phyloP scores from a whole-genome alignment of 2,113 vertebrate genomes.

The Oryzias celebensis region DNA sequence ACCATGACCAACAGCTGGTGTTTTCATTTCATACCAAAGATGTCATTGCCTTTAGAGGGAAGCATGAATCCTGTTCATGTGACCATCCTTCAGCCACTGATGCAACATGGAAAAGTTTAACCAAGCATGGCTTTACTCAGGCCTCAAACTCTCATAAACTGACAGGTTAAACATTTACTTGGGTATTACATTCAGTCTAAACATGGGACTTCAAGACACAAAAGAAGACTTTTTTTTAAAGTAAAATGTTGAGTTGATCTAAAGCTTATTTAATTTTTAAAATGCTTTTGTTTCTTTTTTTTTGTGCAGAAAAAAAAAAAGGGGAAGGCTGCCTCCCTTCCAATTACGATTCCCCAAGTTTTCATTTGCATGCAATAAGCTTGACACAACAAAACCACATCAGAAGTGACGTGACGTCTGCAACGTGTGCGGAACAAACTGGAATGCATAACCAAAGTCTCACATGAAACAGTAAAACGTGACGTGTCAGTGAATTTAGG shows the following conservation, averaged over 20 bases:
- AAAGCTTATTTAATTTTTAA: conserved; percentile 3
- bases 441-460: too few species aligned
- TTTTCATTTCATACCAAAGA: conserved; percentile 61
- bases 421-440: too few species aligned
- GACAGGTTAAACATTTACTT: conserved; percentile 47
- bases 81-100: conserved; percentile 37
- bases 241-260: conserved; percentile 28
- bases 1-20: conserved; percentile 58
- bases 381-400: too few species aligned
- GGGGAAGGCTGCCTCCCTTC: neutral
- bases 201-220: conserved; percentile 25
- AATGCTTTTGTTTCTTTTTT: too few species aligned
- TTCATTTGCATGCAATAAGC: too few species aligned
- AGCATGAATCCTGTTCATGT: conserved; percentile 45
- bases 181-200: conserved; percentile 13
- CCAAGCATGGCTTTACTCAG: conserved; percentile 11
- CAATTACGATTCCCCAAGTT: too few species aligned
- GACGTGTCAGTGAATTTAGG: too few species aligned
- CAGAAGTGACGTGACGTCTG: too few species aligned
- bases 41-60: conserved; percentile 59
- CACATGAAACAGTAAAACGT: too few species aligned
- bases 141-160: conserved; percentile 23
- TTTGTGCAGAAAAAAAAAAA: too few species aligned
- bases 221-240: conserved; percentile 45
- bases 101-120: conserved; percentile 33